Percentiles rank a stretch among this genome's conserved stretches.
Evolutionary conservation across 2,113 vertebrate genomes (phyloP).

Genomic region (Myxocyprinus asiaticus): DNA sequence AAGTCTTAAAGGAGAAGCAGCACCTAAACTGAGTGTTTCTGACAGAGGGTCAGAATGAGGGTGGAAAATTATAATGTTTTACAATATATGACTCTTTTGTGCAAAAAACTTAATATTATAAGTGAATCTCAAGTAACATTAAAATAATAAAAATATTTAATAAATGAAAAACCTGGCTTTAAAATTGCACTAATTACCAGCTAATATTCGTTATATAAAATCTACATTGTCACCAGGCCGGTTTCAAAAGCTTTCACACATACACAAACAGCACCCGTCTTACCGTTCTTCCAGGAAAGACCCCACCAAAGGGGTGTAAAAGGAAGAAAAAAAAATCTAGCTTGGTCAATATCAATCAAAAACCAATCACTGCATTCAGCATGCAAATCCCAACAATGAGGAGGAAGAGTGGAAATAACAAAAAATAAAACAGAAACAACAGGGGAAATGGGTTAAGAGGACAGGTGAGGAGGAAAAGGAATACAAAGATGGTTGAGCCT

Average conservation of each 20-base stretch:
- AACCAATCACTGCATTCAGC: constrained; percentile 31
- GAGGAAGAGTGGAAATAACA: neutral
- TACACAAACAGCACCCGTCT: neutral
- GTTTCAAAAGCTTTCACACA: neutral
- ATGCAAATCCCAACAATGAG: constrained; percentile 39
- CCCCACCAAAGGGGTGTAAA: neutral
- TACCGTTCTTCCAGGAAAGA: neutral
- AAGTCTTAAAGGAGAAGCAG: too few species aligned
- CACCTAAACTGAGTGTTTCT: too few species aligned
- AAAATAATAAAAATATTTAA: too few species aligned
- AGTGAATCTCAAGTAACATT: too few species aligned
- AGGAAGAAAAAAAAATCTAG: neutral
- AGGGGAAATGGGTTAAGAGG: constrained; percentile 1
- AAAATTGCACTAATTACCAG: too few species aligned
- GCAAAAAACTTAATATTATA: too few species aligned
- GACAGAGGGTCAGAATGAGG: too few species aligned
- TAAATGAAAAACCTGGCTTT: too few species aligned
- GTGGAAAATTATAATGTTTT: too few species aligned
- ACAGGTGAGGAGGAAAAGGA: constrained; percentile 30
- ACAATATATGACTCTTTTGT: too few species aligned
- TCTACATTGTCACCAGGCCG: neutral
- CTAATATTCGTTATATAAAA: too few species aligned
- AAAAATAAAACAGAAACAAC: neutral
- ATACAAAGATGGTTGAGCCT: constrained; percentile 55
- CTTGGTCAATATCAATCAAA: neutral